Conservation (phyloP, 2,797 vertebrate genomes). For the Vespertilio murinus region DNA sequence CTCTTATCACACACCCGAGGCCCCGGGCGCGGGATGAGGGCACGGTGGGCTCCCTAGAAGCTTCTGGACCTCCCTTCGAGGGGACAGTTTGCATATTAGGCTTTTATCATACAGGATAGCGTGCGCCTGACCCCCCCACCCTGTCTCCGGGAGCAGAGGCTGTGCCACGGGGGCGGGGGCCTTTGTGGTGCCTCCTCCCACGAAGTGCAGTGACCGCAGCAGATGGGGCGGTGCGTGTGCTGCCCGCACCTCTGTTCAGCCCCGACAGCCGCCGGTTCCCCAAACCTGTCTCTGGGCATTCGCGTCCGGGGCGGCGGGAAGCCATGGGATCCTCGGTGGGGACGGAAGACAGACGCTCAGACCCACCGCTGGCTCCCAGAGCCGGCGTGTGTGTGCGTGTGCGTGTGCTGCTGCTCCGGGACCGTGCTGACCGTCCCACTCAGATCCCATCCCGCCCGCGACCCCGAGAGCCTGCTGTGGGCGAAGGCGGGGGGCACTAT, state of each 20-base stretch:
- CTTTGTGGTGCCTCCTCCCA: not conserved
- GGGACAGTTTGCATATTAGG: too few relatives aligned
- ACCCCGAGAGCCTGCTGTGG: not conserved
- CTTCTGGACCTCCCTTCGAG: too few relatives aligned
- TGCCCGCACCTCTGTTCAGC: not conserved
- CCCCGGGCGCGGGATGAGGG: too few relatives aligned
- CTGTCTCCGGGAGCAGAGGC: not conserved
- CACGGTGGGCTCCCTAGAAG: too few relatives aligned
- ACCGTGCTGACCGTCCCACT: conserved; percentile 33
- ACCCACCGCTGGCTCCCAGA: conserved; percentile 2
- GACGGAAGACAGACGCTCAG: not conserved
- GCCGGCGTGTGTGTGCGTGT: not conserved
- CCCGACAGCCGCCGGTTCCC: not conserved
- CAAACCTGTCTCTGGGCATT: not conserved
- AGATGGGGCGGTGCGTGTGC: not conserved
- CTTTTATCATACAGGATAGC: not conserved
- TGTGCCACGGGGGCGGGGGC: not conserved
- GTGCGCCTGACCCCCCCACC: not conserved
- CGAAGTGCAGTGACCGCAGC: not conserved
- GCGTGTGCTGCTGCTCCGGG: not conserved
- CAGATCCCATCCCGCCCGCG: not conserved
- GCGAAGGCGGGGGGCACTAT: not conserved
- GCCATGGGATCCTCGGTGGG: not conserved
- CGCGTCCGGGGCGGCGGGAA: not conserved
- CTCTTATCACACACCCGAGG: not conserved